Conservation (phyloP, 2,888 invertebrate species). For the Eudemis profundana region DNA sequence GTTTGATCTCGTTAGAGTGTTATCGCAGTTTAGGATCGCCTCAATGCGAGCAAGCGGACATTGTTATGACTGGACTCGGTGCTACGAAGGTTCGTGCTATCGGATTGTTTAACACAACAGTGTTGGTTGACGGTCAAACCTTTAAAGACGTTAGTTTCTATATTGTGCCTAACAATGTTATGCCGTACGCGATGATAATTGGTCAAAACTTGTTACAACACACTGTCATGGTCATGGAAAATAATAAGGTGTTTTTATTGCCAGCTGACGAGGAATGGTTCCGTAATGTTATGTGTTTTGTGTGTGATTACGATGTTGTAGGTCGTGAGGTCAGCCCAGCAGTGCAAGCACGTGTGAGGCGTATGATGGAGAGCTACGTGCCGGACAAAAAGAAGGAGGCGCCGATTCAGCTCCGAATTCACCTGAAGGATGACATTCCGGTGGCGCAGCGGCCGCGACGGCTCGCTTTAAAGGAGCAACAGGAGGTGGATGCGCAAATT, state of each 20-base stretch:
- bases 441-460: not conserved
- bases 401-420: not conserved
- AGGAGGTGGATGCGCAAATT: not conserved
- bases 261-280: no score
- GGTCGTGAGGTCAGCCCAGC: no score
- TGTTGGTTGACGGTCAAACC: not conserved
- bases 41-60: no score
- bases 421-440: not conserved
- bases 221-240: slow-evolving; percentile 12
- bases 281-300: no score
- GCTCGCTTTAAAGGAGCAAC: not conserved
- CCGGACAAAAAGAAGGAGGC: no score
- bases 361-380: no score
- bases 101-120: not conserved
- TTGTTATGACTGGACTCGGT: not conserved
- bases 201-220: slow-evolving; percentile 38
- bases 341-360: no score
- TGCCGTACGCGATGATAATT: slow-evolving; percentile 40
- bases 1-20: no score
- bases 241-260: not conserved
- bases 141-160: slow-evolving; percentile 20
- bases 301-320: no score
- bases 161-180: slow-evolving; percentile 30
- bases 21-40: no score
- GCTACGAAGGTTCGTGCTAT: not conserved